These are phyloP conservation scores for Odontomyia ornata DNA, from an alignment of 2,888 invertebrate genomes.

Conservation along the genomic window DNA sequence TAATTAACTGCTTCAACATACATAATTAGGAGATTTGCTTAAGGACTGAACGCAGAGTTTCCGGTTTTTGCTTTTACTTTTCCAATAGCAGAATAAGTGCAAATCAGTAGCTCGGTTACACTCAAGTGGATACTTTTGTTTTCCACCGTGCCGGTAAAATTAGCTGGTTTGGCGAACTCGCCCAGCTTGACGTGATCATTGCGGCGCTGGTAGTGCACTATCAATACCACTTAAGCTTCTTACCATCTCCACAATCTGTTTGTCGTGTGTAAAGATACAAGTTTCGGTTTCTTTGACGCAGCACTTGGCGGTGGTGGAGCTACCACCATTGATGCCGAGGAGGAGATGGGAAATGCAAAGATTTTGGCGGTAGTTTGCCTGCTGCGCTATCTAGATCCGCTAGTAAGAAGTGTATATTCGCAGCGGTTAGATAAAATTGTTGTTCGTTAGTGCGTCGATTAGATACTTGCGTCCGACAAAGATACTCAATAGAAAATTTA, in stretches of 20 bases:
- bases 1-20: too few species aligned
- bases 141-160: background rate
- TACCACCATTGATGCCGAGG: background rate
- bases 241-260: conserved; percentile 28
- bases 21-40: too few species aligned
- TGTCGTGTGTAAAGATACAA: background rate
- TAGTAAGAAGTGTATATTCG: conserved; percentile 28
- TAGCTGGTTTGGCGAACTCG: background rate
- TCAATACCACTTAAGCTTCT: conserved; percentile 18
- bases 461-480: background rate
- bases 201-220: background rate
- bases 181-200: background rate
- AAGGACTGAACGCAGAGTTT: too few species aligned
- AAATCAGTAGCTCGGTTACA: too few species aligned
- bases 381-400: conserved; percentile 32
- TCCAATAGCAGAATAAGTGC: too few species aligned
- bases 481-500: background rate
- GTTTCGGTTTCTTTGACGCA: conserved; percentile 31
- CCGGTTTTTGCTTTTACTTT: too few species aligned
- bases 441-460: background rate
- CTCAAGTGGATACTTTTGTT: background rate
- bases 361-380: conserved; percentile 22
- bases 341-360: conserved; percentile 29
- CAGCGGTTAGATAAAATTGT: conserved; percentile 30
- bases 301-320: background rate